Evolutionary conservation across 2,888 invertebrate species (phyloP), one percentile per base, ranked within the genome.

Genomic region (Phortica magna): DNA sequence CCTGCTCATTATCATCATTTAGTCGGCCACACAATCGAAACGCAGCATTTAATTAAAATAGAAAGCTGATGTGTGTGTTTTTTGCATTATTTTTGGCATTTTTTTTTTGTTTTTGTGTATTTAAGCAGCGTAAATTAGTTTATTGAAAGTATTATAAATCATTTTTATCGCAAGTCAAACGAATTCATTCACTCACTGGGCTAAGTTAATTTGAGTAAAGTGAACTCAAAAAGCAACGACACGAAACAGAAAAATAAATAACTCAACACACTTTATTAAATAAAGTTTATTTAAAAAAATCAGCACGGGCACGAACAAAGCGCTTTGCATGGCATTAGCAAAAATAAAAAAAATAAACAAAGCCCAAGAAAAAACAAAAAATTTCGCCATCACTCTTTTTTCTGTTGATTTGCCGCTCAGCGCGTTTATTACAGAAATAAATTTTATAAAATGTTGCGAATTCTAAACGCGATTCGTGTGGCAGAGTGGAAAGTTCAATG

Each of bases 361-460:
- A 12, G 0, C 14, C 2, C 17, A 55, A 55, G 55, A 12, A 55
- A 55, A 9, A 55, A 12, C 12, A 6, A n/a, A 7, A 55, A 55
- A 14, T 55, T 55, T 55, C 14, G 55, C 17, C n/a, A 12, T n/a
- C 14, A 9, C 55, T 31, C 31, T 31, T 31, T 31, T 31, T 31
- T 31, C 31, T 31, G n/a, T 19, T 61, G 61, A 61, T 19, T 67
- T 22, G 39, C 53, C n/a, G 53, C 53, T 53, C 22, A 59, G 22
- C 14, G 59, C 42, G 78, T 74, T 81, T 82, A 81, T 88, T 87
- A 80, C 83, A 85, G 77, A 81, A 77, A 81, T 79, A 82, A 42
- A 78, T 79, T 80, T 64, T 74, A 77, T 48, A 5, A 82, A 78
- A 78, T 80, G 77, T 84, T 82, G 87, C 88, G 78, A 87, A 83